These are phyloP conservation scores for Bellardia pandia DNA, from an alignment of 2,888 invertebrate species.

Conservation along the genomic window DNA sequence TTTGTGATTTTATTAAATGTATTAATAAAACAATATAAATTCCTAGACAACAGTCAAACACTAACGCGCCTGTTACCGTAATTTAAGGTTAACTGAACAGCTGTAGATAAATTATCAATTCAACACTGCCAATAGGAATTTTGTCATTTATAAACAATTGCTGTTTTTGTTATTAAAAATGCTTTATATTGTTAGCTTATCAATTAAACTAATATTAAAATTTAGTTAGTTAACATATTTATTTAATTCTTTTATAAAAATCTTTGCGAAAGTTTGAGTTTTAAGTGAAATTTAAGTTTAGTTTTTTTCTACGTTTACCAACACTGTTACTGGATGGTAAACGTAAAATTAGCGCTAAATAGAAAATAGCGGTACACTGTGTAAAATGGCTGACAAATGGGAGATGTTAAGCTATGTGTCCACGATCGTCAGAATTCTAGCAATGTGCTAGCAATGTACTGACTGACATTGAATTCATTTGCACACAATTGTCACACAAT, in stretches of 20 bases:
- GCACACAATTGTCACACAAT: no score
- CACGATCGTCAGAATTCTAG: no score
- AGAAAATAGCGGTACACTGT: neutral
- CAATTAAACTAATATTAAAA: constrained; percentile 22
- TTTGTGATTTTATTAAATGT: neutral
- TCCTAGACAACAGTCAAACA: neutral
- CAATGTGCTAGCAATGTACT: no score
- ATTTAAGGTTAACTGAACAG: constrained; percentile 60
- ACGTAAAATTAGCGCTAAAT: neutral
- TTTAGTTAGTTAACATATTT: neutral
- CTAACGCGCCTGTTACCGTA: neutral
- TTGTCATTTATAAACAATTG: neutral
- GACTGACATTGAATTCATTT: no score
- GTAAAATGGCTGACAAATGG: neutral
- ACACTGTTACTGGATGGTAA: neutral
- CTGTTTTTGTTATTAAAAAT: neutral
- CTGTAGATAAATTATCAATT: constrained; percentile 38
- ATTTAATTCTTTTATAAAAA: neutral
- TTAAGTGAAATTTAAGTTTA: neutral
- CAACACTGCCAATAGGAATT: constrained; percentile 34
- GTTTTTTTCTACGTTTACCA: neutral
- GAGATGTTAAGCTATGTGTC: no score
- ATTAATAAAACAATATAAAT: neutral
- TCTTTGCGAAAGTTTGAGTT: neutral
- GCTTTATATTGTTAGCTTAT: neutral